Evolutionary conservation across 1,140 invertebrate genomes (phyloP).

Genomic region (Lordiphosa collinella): DNA sequence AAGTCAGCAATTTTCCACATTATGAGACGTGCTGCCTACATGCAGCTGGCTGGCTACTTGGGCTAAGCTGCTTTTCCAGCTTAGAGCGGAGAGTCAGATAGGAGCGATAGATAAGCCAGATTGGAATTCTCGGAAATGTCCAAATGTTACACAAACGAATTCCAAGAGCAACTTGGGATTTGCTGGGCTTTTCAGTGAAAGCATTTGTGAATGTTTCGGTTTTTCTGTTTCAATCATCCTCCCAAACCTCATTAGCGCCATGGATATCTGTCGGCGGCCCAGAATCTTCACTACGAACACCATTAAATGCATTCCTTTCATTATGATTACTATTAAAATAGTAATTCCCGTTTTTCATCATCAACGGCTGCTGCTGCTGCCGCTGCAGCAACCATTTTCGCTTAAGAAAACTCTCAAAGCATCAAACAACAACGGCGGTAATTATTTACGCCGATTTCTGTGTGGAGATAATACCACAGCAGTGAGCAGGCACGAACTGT

Average conservation of each 20-base stretch:
- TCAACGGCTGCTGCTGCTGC: conserved; percentile 28
- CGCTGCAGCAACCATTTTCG: conserved; percentile 39
- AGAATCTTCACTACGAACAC: conserved; percentile 5
- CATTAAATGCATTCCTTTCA: conserved; percentile 50
- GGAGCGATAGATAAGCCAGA: conserved; percentile 38
- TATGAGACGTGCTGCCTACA: conserved; percentile 10
- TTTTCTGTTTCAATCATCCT: conserved; percentile 5
- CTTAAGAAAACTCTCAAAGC: conserved; percentile 12
- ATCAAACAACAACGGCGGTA: conserved; percentile 29
- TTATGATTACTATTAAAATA: conserved; percentile 59
- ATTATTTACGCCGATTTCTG: conserved; percentile 54
- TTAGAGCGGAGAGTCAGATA: conserved; percentile 34
- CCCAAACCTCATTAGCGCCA: conserved; percentile 9
- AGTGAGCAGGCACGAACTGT: conserved; percentile 29
- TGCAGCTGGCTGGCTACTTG: conserved; percentile 28
- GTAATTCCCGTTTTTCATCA: conserved; percentile 46
- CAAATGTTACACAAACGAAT: conserved; percentile 23
- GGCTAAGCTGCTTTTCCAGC: conserved; percentile 25
- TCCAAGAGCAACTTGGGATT: background rate
- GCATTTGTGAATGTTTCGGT: background rate
- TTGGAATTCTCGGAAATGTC: conserved; percentile 44
- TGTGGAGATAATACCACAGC: conserved; percentile 35
- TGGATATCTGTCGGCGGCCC: conserved; percentile 12
- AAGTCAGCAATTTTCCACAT: conserved; percentile 7
- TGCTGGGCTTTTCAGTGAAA: conserved; percentile 2